Percentiles rank a stretch among this genome's conserved stretches.
Evolutionary conservation across 2,888 invertebrate species (phyloP).

Genomic region (Acleris holmiana): DNA sequence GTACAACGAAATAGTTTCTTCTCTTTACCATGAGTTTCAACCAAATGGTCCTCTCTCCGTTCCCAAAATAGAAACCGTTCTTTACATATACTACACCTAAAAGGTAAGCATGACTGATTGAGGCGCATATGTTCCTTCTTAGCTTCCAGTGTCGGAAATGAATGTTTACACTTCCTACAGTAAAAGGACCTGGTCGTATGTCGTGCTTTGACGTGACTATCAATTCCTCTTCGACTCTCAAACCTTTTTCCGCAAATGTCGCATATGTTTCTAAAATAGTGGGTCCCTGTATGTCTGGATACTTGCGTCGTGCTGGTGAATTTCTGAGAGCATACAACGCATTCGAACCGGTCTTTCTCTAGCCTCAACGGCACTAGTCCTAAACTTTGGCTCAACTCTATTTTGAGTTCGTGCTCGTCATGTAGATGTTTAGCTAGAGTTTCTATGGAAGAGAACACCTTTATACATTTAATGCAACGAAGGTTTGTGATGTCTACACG

Average conservation of each 20-base stretch:
- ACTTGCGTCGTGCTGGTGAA: slow-evolving; percentile 35
- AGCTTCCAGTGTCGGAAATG: slow-evolving; percentile 42
- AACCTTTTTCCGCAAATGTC: slow-evolving; percentile 42
- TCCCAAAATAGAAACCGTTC: slow-evolving; percentile 45
- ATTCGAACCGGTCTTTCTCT: slow-evolving; percentile 36
- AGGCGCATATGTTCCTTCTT: slow-evolving; percentile 45
- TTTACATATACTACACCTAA: slow-evolving; percentile 43
- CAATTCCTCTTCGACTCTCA: slow-evolving; percentile 28
- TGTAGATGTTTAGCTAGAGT: slow-evolving; percentile 40
- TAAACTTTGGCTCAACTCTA: slow-evolving; percentile 30
- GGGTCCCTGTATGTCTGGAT: slow-evolving; percentile 40
- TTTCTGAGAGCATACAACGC: slow-evolving; percentile 39
- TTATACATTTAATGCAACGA: slow-evolving; percentile 37
- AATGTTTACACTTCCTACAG: slow-evolving; percentile 38
- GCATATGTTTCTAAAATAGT: slow-evolving; percentile 41
- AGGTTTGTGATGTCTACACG: slow-evolving; percentile 41
- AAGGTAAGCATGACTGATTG: slow-evolving; percentile 42
- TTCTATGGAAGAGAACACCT: slow-evolving; percentile 30
- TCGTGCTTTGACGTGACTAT: slow-evolving; percentile 27
- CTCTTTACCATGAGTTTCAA: slow-evolving; percentile 42
- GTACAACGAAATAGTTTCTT: slow-evolving; percentile 42
- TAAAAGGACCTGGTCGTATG: slow-evolving; percentile 11
- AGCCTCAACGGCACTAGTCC: slow-evolving; percentile 41
- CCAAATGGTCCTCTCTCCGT: slow-evolving; percentile 43
- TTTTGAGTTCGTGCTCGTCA: slow-evolving; percentile 35